phyloP scores from a whole-genome alignment of 2,797 vertebrate genomes.

The Staurois parvus region DNA sequence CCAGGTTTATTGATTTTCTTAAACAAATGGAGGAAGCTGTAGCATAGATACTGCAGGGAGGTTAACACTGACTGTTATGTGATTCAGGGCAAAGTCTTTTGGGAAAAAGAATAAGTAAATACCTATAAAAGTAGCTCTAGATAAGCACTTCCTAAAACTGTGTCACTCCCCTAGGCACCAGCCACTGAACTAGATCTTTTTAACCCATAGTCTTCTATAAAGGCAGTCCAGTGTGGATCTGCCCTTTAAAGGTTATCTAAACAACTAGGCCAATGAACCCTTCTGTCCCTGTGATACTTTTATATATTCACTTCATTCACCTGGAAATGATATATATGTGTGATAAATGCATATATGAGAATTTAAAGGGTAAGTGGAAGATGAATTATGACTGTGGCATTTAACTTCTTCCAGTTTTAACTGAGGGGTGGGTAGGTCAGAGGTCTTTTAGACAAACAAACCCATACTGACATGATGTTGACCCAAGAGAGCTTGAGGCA shows the following conservation, averaged over 20 bases:
- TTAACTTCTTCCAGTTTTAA: not conserved
- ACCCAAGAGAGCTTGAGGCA: not conserved
- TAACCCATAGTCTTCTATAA: conserved; percentile 29
- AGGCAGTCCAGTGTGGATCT: not conserved
- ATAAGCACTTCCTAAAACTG: conserved; percentile 53
- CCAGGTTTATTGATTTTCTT: conserved; percentile 36
- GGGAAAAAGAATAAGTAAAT: conserved; percentile 26
- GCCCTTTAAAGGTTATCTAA: conserved; percentile 23
- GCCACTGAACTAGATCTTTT: conserved; percentile 33
- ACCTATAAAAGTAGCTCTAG: conserved; percentile 33
- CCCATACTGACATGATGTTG: not conserved
- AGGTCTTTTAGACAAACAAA: not conserved
- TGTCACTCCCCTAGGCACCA: conserved; percentile 49
- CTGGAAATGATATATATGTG: not conserved
- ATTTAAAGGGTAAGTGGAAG: not conserved
- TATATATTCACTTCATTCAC: not conserved
- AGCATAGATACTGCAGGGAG: conserved; percentile 8
- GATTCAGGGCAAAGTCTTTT: conserved; percentile 8
- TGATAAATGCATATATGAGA: not conserved
- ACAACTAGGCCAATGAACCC: not conserved
- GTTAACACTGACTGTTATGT: conserved; percentile 26
- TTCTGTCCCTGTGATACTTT: not conserved
- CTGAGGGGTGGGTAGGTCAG: not conserved
- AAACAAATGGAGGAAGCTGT: conserved; percentile 21
- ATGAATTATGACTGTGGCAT: not conserved